Evolutionary conservation across 2,888 invertebrate genomes (phyloP).

Genomic region (Blastobasis lacticolella): DNA sequence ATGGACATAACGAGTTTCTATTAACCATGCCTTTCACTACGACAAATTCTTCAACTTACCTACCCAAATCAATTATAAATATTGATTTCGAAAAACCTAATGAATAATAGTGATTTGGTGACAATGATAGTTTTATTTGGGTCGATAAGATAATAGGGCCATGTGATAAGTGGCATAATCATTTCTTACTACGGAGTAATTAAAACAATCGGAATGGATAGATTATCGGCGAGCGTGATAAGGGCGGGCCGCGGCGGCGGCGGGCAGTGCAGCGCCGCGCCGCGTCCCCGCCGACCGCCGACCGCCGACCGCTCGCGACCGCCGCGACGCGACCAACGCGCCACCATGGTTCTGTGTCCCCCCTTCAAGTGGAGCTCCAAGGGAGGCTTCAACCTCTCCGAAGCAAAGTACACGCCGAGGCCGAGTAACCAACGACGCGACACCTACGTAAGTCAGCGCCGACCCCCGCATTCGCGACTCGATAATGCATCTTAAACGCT

Average conservation of each 20-base stretch:
- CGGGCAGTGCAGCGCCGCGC: too few species aligned
- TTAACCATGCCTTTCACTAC: not conserved
- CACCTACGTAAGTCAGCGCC: not conserved
- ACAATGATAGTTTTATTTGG: slow-evolving; percentile 49
- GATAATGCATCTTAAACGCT: too few species aligned
- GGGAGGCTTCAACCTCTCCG: slow-evolving; percentile 47
- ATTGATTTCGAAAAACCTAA: too few species aligned
- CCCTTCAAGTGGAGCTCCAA: slow-evolving; percentile 57
- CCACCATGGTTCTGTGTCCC: slow-evolving; percentile 47
- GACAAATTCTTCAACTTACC: not conserved
- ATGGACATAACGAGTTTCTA: slow-evolving; percentile 49
- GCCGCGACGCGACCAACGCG: slow-evolving; percentile 56
- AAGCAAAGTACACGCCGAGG: not conserved
- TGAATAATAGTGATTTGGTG: slow-evolving; percentile 36
- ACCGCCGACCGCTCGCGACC: slow-evolving; percentile 9
- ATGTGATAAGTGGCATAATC: slow-evolving; percentile 57
- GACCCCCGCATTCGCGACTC: slow-evolving; percentile 6
- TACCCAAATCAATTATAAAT: too few species aligned
- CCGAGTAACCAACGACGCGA: not conserved
- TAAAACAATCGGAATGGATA: slow-evolving; percentile 67
- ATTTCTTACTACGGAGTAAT: slow-evolving; percentile 63
- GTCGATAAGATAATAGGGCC: slow-evolving; percentile 64
- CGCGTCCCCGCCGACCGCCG: too few species aligned
- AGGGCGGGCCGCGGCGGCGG: slow-evolving; percentile 52
- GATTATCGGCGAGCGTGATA: slow-evolving; percentile 62